A percentile compares a stretch with the other conserved stretches of the same genome.
These are phyloP conservation scores for Indri indri DNA, from an alignment of 2,113 vertebrate genomes.

Conservation along the genomic window DNA sequence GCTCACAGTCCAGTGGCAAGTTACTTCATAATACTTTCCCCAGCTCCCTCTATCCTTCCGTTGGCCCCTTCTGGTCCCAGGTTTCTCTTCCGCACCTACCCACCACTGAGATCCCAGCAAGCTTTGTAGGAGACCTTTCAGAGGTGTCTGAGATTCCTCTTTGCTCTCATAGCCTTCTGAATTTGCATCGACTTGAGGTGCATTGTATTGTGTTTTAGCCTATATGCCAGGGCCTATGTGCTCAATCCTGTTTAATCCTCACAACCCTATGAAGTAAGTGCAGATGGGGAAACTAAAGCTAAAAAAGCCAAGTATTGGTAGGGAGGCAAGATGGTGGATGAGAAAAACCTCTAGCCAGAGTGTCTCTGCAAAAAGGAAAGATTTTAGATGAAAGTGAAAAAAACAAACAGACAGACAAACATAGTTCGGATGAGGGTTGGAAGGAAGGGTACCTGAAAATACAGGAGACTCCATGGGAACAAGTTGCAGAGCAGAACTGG, in stretches of 20 bases:
- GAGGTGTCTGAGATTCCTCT: not conserved
- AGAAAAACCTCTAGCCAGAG: no score
- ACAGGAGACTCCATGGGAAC: no score
- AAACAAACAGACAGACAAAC: no score
- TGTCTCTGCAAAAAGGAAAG: no score
- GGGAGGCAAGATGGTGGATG: no score
- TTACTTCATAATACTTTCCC: not conserved
- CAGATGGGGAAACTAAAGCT: not conserved
- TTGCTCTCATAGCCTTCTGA: not conserved
- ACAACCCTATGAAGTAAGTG: not conserved
- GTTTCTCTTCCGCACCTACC: not conserved
- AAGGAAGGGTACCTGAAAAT: no score
- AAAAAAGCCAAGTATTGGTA: not conserved
- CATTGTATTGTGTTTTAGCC: not conserved
- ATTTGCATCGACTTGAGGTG: not conserved
- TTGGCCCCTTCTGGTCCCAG: not conserved
- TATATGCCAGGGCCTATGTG: not conserved
- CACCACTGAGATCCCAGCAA: not conserved
- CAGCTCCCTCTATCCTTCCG: not conserved
- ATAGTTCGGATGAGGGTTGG: no score
- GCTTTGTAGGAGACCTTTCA: not conserved
- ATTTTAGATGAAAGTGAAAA: no score
- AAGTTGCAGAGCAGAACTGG: no score
- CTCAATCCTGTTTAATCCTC: not conserved
- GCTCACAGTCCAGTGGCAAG: not conserved